Percentiles rank a stretch among this genome's conserved stretches.
Evolutionary conservation across 2,888 invertebrate species (phyloP).

Genomic region (Coelinius sp.): DNA sequence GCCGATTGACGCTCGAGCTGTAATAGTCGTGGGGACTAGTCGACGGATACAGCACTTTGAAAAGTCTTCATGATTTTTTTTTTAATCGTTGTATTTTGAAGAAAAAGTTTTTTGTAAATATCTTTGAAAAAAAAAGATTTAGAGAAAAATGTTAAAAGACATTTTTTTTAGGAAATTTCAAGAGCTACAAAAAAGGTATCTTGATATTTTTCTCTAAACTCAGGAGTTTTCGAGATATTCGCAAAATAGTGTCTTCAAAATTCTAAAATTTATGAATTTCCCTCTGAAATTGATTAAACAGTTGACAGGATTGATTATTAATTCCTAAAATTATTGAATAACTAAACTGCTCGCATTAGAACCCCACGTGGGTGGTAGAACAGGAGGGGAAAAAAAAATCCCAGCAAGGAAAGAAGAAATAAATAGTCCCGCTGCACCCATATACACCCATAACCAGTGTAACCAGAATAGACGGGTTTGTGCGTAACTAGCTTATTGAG

Average conservation of each 20-base stretch:
- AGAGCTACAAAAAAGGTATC: no score
- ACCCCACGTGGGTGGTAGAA: background rate
- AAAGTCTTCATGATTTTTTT: background rate
- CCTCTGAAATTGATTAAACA: background rate
- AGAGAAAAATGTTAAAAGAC: no score
- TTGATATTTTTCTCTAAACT: no score
- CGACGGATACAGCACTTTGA: background rate
- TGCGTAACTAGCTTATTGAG: constrained; percentile 36
- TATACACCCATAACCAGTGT: constrained; percentile 24
- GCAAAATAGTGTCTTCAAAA: background rate
- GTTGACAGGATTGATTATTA: background rate
- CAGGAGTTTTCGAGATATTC: background rate
- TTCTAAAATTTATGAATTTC: background rate
- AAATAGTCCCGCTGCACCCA: constrained; percentile 25
- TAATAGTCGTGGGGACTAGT: background rate
- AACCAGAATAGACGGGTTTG: constrained; percentile 33
- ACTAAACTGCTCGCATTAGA: constrained; percentile 3
- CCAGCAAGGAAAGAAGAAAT: background rate
- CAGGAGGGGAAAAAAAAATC: background rate
- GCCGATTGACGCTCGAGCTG: constrained; percentile 45
- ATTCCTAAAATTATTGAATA: background rate
- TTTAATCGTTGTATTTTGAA: no score
- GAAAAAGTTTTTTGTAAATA: no score
- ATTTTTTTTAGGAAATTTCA: no score
- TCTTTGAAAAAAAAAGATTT: no score